Evolutionary conservation across 2,113 vertebrate genomes (phyloP).

Genomic region (Ammodytes marinus): DNA sequence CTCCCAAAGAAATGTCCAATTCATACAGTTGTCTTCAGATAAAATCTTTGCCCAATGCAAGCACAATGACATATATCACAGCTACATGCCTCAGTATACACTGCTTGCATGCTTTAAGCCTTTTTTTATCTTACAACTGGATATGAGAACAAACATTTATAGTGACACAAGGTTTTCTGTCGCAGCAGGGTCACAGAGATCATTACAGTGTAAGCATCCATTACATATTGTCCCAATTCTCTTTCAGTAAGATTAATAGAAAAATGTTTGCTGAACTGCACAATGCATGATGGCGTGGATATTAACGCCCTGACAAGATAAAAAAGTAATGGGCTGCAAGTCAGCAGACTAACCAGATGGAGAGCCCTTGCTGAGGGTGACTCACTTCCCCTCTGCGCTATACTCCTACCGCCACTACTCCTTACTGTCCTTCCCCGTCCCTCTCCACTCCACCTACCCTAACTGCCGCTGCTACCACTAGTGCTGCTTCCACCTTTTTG

Average conservation of each 20-base stretch:
- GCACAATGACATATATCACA: conserved; percentile 5
- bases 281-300: conserved; percentile 28
- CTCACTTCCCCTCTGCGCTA: conserved; percentile 65
- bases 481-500: conserved; percentile 74
- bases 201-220: conserved; percentile 35
- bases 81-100: neutral
- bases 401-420: conserved; percentile 60
- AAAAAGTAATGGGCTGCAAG: conserved; percentile 60
- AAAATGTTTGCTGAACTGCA: conserved; percentile 55
- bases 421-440: conserved; percentile 56
- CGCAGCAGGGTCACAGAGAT: conserved; percentile 47
- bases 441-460: conserved; percentile 61
- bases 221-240: conserved; percentile 21
- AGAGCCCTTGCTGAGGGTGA: conserved; percentile 72
- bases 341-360: conserved; percentile 71
- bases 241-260: conserved; percentile 46
- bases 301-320: conserved; percentile 59
- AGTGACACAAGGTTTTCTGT: conserved; percentile 36
- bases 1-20: neutral
- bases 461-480: conserved; percentile 50
- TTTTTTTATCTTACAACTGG: neutral
- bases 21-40: neutral
- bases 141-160: neutral
- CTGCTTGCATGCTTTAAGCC: neutral
- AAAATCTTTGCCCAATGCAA: neutral